Evolutionary conservation across 2,797 vertebrate species (phyloP), one percentile per base, ranked within the genome.

Genomic region (Cynodonichthys magdalenae): DNA sequence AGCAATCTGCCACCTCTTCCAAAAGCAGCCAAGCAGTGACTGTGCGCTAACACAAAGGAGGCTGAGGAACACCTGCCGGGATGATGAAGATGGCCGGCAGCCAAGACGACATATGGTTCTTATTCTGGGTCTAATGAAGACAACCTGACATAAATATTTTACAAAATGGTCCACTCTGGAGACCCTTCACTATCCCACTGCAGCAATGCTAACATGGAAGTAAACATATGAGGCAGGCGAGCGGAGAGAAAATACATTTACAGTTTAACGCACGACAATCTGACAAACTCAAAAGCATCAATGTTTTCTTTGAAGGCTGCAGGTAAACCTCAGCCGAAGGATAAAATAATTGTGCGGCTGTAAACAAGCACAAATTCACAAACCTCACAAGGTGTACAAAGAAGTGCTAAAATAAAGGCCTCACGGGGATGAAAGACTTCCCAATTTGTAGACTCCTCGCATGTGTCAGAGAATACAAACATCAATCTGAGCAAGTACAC

Each of bases 111-210:
- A 93, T 92, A 90, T 84, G 90, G 85, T 75, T 77, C 81, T 73
- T 57, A 64, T 88, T 87, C 77, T 71, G 74, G 80, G 62, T 63
- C 75, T 92, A 89, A 92, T 89, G 75, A 90, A 90, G 89, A 93
- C 86, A 88, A 85, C 76, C 77, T 63, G 75, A 87, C 81, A 85
- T 78, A 87, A 84, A 87, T 81, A 83, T 82, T 49, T 65, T 78
- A 89, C 87, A 83, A 89, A 91, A 83, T 66, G 63, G 67, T 34
- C 61, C 18, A 42, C 84, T 80, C 80, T 3, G 15, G 77, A 84
- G 79, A 77, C 68, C 24, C 55, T 0, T 50, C 3, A 36, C 41
- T 27, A 31, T 69, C 75, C 69, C 74, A 4, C 69, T 29, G 41
- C 77, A 59, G 64, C 15, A 53, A 11, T 44, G 64, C 75, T 65